Evolutionary conservation across 2,797 vertebrate genomes (phyloP).

Genomic region (Crocidura indochinensis): DNA sequence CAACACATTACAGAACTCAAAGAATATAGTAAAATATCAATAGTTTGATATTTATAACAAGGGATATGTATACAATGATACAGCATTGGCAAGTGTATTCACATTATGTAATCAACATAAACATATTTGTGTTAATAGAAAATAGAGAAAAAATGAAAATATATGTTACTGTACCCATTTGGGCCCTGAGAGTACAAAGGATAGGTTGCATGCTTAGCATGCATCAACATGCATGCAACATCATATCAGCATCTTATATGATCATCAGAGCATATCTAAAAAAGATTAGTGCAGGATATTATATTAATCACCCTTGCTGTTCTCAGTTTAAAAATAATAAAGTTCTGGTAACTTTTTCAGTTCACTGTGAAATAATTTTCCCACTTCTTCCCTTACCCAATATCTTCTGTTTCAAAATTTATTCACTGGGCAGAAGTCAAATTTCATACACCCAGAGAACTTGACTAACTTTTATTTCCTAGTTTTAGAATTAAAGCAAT

Average conservation of each 20-base stretch:
- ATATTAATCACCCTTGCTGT: background rate
- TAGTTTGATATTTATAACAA: background rate
- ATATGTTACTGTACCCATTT: background rate
- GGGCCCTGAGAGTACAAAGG: background rate
- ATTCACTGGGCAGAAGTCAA: background rate
- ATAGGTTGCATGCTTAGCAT: background rate
- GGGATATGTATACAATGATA: background rate
- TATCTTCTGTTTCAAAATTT: background rate
- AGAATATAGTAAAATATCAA: constrained; percentile 19
- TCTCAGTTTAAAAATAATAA: constrained; percentile 24
- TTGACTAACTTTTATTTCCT: background rate
- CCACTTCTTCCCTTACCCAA: background rate
- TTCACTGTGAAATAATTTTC: background rate
- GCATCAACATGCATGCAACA: too few relatives aligned
- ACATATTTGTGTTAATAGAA: background rate
- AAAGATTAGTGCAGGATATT: background rate
- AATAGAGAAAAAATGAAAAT: background rate
- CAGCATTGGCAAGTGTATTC: background rate
- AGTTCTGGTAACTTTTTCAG: background rate
- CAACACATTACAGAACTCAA: background rate
- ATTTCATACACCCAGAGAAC: background rate
- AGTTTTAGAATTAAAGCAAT: background rate
- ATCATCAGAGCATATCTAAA: too few relatives aligned
- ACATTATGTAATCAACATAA: background rate
- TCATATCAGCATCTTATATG: too few relatives aligned